Evolutionary conservation across 2,113 vertebrate genomes (phyloP), one percentile per base, ranked within the genome.

Genomic region (Eulemur rufifrons): DNA sequence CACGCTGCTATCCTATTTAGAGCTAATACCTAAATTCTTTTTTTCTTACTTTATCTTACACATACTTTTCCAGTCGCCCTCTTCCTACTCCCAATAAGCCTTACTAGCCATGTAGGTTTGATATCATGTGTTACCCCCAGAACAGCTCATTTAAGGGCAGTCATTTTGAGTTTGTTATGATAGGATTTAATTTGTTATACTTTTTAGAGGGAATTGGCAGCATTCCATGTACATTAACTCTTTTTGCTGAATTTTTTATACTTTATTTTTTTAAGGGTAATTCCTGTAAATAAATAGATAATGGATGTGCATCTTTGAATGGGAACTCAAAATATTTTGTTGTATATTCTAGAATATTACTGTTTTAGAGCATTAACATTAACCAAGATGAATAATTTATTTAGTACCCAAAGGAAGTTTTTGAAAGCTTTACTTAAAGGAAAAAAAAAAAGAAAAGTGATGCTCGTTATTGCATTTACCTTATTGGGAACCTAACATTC

Each of bases 91-190:
- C 3, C 14, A 50, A 9, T 4, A 52, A 4, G 29, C 39, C 78
- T 32, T 15, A 42, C 18, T 1, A 56, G n/a, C 17, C 78, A 37
- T 6, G 2, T 21, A 54, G 56, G 5, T 21, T 29, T 45, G 66
- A 6, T 42, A 11, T 6, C 6, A 0, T 6, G 2, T 29, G 3
- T 39, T 47, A 4, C 50, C 47, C 18, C 21, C 18, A 4, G 45
- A 20, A 37, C 34, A 6, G 18, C 17, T 39, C 27, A 3, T 20
- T 34, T 54, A 1, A 50, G 37, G 47, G 21, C 21, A 74, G 52
- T 47, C 29, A 2, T 68, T 80, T 10, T 42, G 74, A 29, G 27
- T 82, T 18, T 47, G 23, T 76, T 64, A 11, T 0, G 42, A 69
- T 17, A 29, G 20, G n/a, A 54, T 76, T 86, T 32, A 13, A 25